A percentile compares a stretch with the other conserved stretches of the same genome.
Conservation (phyloP, 2,113 vertebrate genomes). For the Pterocles gutturalis region DNA sequence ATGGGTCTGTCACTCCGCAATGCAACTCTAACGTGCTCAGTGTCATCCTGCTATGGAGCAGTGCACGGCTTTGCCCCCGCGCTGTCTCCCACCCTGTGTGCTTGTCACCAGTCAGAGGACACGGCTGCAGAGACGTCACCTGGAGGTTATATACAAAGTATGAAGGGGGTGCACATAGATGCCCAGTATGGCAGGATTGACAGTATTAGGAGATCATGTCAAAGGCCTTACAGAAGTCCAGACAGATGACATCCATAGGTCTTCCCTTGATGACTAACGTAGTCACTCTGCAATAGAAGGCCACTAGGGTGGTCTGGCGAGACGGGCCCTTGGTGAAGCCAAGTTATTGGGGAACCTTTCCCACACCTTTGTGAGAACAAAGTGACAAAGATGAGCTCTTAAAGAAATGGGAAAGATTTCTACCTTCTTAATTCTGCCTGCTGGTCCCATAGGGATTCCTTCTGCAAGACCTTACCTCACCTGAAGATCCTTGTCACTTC, state of each 20-base stretch:
- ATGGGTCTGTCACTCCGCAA: not conserved
- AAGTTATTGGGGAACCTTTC: not conserved
- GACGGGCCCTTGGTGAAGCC: not conserved
- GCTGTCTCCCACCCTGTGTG: not conserved
- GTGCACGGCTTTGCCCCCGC: not conserved
- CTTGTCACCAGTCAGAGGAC: not conserved
- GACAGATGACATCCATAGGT: not conserved
- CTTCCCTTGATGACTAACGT: not conserved
- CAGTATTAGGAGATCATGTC: fast-evolving
- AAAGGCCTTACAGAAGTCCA: not conserved
- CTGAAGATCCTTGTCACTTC: not conserved
- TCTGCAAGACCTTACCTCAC: not conserved
- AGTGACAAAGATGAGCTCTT: not conserved
- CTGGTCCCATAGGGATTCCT: not conserved
- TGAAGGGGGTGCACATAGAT: not conserved
- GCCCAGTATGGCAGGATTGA: not conserved
- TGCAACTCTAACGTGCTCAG: not conserved
- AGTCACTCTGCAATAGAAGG: not conserved
- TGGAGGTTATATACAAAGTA: no score
- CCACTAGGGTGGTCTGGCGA: not conserved
- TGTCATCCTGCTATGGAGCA: not conserved
- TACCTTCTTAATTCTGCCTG: not conserved
- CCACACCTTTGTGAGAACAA: not conserved
- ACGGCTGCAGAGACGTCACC: no score
- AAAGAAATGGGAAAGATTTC: not conserved